These are phyloP conservation scores for Limonius californicus DNA, from an alignment of 1,140 invertebrate species.

Conservation along the genomic window DNA sequence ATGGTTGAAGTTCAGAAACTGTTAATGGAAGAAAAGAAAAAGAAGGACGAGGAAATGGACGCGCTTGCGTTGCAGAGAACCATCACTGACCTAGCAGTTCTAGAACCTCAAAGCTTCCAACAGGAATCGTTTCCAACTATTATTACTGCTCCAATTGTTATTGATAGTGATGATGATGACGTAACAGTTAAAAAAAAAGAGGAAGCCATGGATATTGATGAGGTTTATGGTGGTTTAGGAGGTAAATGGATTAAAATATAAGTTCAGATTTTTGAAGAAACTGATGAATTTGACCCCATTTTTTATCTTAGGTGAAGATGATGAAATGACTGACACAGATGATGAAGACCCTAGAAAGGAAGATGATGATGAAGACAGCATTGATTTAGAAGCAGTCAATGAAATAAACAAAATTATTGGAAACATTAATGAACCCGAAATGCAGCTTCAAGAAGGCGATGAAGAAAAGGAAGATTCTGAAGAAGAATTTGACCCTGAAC, in stretches of 20 bases:
- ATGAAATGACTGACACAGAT: conserved; percentile 27
- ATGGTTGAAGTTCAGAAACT: conserved; percentile 54
- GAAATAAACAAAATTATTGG: conserved; percentile 37
- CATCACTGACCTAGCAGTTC: no score
- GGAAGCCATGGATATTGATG: no score
- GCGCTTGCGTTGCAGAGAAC: no score
- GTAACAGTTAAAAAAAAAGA: not conserved
- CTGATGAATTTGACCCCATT: no score
- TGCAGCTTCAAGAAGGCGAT: not conserved
- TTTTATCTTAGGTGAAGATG: not conserved
- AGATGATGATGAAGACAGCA: conserved; percentile 32
- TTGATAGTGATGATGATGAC: not conserved
- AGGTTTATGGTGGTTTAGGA: no score
- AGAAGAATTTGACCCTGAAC: not conserved
- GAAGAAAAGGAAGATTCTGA: not conserved
- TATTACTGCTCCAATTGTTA: not conserved
- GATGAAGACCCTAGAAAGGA: conserved; percentile 26
- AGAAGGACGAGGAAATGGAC: conserved; percentile 16
- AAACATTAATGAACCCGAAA: not conserved
- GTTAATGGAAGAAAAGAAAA: conserved; percentile 33
- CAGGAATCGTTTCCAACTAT: no score
- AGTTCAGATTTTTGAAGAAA: no score
- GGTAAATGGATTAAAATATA: no score
- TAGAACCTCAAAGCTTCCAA: no score
- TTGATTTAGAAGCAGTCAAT: conserved; percentile 40